Conservation (phyloP, 2,113 vertebrate species). For the Siphamia tubifer region DNA sequence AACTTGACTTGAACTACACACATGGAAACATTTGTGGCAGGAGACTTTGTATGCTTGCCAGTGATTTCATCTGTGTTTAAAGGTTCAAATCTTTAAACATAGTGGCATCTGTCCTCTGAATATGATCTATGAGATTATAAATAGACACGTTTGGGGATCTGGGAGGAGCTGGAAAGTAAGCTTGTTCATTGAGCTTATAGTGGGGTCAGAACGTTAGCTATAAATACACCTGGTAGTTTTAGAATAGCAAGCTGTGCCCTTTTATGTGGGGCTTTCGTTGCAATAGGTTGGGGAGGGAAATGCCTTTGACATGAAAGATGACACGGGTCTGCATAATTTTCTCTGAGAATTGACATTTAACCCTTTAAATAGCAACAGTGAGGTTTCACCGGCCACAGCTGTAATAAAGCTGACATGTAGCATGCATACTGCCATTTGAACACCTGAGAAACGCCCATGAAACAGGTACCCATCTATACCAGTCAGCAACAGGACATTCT, state of each 20-base stretch:
- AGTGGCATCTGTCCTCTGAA: conserved; percentile 34
- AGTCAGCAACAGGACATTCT: not conserved
- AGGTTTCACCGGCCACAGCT: conserved; percentile 47
- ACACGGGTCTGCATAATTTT: conserved; percentile 38
- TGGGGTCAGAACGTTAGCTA: conserved; percentile 61
- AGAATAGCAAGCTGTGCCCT: conserved; percentile 70
- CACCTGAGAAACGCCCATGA: conserved; percentile 17
- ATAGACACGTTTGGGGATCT: conserved; percentile 57
- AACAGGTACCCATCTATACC: not conserved
- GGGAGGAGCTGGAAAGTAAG: conserved; percentile 55
- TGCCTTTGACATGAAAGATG: conserved; percentile 25
- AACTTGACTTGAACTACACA: not conserved
- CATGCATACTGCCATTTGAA: conserved; percentile 37
- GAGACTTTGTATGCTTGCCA: conserved; percentile 33
- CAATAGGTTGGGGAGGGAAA: conserved; percentile 19
- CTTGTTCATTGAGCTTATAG: conserved; percentile 57
- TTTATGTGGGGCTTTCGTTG: conserved; percentile 57
- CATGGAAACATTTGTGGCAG: conserved; percentile 41
- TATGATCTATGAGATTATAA: conserved; percentile 55
- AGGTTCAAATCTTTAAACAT: conserved; percentile 40
- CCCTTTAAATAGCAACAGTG: not conserved
- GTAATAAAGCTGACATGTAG: conserved; percentile 48
- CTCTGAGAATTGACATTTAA: conserved; percentile 35
- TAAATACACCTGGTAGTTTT: conserved; percentile 61
- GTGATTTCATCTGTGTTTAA: conserved; percentile 46